These are phyloP conservation scores for Molossus molossus DNA, from an alignment of 2,797 vertebrate species.

Conservation along the genomic window DNA sequence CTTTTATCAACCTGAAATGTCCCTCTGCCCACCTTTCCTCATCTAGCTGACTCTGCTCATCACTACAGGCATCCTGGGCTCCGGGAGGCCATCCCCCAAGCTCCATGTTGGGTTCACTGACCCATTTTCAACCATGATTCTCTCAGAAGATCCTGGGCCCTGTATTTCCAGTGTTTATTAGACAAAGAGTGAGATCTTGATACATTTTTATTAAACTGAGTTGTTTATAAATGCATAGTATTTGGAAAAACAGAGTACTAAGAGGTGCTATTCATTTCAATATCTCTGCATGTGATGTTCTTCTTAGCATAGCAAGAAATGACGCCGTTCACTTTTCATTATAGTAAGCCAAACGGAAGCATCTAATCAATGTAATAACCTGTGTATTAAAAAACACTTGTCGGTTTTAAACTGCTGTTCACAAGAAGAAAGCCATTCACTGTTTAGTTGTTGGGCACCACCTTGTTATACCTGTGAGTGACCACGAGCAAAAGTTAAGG, in stretches of 20 bases:
- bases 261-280: neutral
- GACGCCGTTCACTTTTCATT: neutral
- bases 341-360: neutral
- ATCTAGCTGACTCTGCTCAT: neutral
- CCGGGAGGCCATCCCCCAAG: neutral
- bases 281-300: neutral
- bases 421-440: slow-evolving; percentile 20
- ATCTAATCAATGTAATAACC: neutral
- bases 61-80: neutral
- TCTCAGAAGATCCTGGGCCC: neutral
- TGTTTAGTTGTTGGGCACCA: neutral
- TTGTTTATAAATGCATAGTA: neutral
- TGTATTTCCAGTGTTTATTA: neutral
- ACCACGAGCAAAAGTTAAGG: neutral
- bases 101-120: neutral
- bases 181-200: neutral
- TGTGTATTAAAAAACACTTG: neutral
- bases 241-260: neutral
- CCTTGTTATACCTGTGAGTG: neutral
- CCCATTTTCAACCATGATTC: neutral
- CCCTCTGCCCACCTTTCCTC: neutral
- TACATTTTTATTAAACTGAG: neutral
- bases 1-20: neutral
- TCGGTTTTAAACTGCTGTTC: neutral
- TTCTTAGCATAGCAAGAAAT: neutral